phyloP scores from a whole-genome alignment of 2,888 invertebrate species.

The Caenorhabditis doughertyi region DNA sequence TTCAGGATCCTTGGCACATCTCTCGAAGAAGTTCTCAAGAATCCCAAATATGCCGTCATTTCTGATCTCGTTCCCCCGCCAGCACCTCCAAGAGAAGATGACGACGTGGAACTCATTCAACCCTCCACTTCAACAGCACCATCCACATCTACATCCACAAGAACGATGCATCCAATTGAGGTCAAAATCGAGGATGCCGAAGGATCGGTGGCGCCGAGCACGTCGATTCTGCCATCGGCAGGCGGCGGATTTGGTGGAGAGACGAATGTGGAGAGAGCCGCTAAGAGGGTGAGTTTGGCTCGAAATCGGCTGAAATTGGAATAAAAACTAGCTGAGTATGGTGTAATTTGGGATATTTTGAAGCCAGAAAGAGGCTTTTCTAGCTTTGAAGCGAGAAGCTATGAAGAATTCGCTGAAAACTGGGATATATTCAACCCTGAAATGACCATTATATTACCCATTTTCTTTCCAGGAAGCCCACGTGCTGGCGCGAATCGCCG shows the following conservation, averaged over 20 bases:
- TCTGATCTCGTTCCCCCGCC: conserved; percentile 30
- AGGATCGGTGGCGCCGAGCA: background rate
- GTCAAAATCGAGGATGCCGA: conserved; percentile 65
- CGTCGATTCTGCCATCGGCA: conserved; percentile 37
- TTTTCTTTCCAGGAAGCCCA: conserved; percentile 88
- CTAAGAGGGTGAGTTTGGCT: conserved; percentile 55
- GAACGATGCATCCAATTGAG: conserved; percentile 62
- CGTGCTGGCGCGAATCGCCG: conserved; percentile 93
- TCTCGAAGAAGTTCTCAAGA: conserved; percentile 42
- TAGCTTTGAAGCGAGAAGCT: too few species aligned
- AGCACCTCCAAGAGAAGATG: background rate
- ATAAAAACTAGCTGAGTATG: too few species aligned
- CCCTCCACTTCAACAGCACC: background rate
- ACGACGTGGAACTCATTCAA: background rate
- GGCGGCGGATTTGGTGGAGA: conserved; percentile 31
- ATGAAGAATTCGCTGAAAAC: too few species aligned
- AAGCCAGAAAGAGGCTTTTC: too few species aligned
- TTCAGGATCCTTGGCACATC: conserved; percentile 20
- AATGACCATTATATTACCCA: too few species aligned
- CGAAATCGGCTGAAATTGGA: background rate
- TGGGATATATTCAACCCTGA: too few species aligned
- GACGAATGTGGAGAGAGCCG: conserved; percentile 65
- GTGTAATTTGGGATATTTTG: too few species aligned
- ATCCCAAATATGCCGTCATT: conserved; percentile 48
- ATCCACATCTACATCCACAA: too few species aligned